Evolutionary conservation across 2,888 invertebrate genomes (phyloP).

Genomic region (Escarpia spicata): DNA sequence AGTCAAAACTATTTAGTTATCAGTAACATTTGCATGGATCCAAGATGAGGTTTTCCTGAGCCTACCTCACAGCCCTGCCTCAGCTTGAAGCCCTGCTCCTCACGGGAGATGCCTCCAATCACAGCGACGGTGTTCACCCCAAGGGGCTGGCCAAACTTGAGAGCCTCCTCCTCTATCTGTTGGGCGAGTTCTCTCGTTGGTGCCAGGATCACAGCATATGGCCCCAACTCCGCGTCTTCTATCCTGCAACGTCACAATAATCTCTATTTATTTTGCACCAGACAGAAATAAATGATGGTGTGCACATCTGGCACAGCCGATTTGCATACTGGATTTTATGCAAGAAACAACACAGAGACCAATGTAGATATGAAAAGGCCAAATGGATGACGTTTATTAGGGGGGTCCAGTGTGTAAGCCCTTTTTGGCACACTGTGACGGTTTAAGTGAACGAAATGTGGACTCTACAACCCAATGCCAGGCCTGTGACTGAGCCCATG

Average conservation of each 20-base stretch:
- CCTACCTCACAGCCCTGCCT: constrained; percentile 92
- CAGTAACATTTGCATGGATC: not conserved
- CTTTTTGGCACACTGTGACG: too few relatives aligned
- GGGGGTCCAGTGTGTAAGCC: too few relatives aligned
- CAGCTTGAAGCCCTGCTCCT: constrained; percentile 97
- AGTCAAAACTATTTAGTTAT: not conserved
- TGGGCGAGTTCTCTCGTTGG: constrained; percentile 99
- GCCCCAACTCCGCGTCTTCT: constrained; percentile 76
- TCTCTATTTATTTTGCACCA: too few relatives aligned
- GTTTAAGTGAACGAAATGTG: too few relatives aligned
- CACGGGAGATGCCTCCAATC: constrained; percentile 80
- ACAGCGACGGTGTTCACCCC: constrained; percentile 63
- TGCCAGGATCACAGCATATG: constrained; percentile 98
- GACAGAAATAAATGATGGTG: too few relatives aligned
- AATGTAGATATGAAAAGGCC: too few relatives aligned
- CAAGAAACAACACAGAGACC: too few relatives aligned
- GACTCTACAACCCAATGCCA: too few relatives aligned
- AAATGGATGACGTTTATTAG: too few relatives aligned
- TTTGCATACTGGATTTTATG: too few relatives aligned
- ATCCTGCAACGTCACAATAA: constrained; percentile 46
- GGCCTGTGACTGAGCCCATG: too few relatives aligned
- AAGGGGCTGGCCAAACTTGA: constrained; percentile 85
- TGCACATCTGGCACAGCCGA: too few relatives aligned
- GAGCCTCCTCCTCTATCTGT: constrained; percentile 98
- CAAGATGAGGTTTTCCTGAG: not conserved